A percentile compares a stretch with the other conserved stretches of the same genome.
Evolutionary conservation across 2,113 vertebrate species (phyloP).

Genomic region (Hydrochoerus hydrochaeris): DNA sequence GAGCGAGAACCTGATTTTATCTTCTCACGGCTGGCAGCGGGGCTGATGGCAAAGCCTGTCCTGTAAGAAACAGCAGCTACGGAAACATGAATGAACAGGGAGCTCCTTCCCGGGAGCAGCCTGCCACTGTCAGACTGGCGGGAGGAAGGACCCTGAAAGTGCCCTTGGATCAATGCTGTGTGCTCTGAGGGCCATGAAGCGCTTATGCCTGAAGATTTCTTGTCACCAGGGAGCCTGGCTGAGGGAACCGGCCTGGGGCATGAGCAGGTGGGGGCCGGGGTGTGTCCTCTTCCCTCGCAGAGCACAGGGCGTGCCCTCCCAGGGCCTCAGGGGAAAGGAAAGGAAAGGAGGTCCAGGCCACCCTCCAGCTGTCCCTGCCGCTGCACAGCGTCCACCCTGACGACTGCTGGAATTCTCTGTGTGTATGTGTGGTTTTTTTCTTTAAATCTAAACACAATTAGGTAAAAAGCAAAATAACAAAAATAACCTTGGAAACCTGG

Average conservation of each 20-base stretch:
- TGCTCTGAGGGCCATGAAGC: neutral
- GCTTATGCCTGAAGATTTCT: neutral
- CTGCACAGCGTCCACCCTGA: neutral
- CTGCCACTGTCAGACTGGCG: neutral
- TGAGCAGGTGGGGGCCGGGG: neutral
- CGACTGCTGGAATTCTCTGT: neutral
- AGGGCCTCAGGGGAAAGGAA: neutral
- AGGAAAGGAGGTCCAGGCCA: neutral
- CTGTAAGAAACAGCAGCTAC: neutral
- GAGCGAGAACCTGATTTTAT: neutral
- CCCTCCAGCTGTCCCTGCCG: neutral
- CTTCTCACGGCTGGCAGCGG: neutral
- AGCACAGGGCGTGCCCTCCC: neutral
- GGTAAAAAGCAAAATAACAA: slow-evolving; percentile 14
- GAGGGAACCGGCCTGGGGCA: too few relatives aligned
- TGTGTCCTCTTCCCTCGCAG: neutral
- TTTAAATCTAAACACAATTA: neutral
- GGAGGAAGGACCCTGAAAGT: neutral
- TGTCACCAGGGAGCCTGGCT: too few relatives aligned
- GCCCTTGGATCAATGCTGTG: neutral
- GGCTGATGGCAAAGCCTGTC: neutral
- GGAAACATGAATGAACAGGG: neutral
- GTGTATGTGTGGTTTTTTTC: neutral
- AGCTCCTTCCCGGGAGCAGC: neutral
- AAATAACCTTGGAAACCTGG: neutral